Percentiles rank a stretch among this genome's conserved stretches.
phyloP scores from a whole-genome alignment of 2,113 vertebrate genomes.

The Eurypyga helias region DNA sequence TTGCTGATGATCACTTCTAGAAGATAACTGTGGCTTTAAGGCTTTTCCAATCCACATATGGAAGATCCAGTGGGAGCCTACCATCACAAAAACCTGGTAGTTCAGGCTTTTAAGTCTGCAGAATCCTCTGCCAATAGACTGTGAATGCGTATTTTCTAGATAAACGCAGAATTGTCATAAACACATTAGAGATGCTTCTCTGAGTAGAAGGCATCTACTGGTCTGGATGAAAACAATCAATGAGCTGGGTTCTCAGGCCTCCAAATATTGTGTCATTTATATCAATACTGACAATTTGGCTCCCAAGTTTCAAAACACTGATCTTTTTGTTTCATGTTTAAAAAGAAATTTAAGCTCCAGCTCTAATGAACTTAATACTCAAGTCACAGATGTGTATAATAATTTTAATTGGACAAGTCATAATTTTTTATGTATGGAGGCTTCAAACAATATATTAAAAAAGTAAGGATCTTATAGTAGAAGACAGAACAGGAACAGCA shows the following conservation, averaged over 20 bases:
- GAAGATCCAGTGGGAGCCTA: not conserved
- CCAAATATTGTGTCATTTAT: not conserved
- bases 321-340: not conserved
- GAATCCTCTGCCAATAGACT: not conserved
- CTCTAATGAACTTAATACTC: not conserved
- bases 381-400: rapidly evolving
- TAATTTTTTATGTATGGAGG: not conserved
- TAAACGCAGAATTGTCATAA: not conserved
- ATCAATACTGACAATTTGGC: not conserved
- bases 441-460: not conserved
- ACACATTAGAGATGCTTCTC: not conserved
- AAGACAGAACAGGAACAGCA: not conserved
- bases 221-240: not conserved
- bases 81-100: not conserved
- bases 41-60: not conserved
- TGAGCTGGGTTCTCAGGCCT: not conserved
- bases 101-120: not conserved
- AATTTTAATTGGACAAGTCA: not conserved
- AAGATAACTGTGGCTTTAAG: not conserved
- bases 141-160: not conserved
- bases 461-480: not conserved
- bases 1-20: not conserved
- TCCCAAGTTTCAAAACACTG: not conserved
- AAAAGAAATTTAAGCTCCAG: not conserved
- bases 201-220: not conserved